These are phyloP conservation scores for Cecidostiba fungosa DNA, from an alignment of 2,888 invertebrate species.

Conservation along the genomic window DNA sequence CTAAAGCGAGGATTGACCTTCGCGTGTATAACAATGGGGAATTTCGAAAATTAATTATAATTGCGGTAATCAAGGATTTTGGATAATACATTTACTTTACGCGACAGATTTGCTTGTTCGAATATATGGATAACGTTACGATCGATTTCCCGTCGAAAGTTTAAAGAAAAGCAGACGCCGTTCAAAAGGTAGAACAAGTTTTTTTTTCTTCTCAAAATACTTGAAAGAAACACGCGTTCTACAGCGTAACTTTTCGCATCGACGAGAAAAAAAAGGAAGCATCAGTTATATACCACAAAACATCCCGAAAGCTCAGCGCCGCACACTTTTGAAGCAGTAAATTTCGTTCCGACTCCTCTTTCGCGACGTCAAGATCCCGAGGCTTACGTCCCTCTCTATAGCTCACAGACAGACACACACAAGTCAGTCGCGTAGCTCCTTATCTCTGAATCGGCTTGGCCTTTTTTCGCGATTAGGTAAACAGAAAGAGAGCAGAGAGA, in stretches of 20 bases:
- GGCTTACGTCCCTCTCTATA: conserved; percentile 29
- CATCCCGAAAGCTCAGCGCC: neutral
- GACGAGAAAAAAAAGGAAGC: neutral
- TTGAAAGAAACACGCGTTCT: neutral
- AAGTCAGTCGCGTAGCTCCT: conserved; percentile 9
- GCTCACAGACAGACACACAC: neutral
- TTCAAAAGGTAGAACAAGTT: no score
- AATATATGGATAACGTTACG: neutral
- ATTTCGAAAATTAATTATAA: neutral
- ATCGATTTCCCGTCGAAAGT: neutral
- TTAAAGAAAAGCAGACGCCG: no score
- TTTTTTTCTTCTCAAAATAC: neutral
- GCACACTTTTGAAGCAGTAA: conserved; percentile 10
- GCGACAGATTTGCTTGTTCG: neutral
- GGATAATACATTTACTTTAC: no score
- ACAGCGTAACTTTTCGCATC: neutral
- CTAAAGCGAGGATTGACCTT: neutral
- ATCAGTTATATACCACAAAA: neutral
- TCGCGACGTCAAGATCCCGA: conserved; percentile 18
- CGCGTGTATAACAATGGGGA: neutral
- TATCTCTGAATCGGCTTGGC: conserved; percentile 50
- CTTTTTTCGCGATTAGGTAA: conserved; percentile 58
- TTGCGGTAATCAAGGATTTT: no score
- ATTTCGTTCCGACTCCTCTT: conserved; percentile 21
- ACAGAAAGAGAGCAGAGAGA: conserved; percentile 25